Evolutionary conservation across 2,797 vertebrate species (phyloP).

Genomic region (Gadopsis bispinosus): DNA sequence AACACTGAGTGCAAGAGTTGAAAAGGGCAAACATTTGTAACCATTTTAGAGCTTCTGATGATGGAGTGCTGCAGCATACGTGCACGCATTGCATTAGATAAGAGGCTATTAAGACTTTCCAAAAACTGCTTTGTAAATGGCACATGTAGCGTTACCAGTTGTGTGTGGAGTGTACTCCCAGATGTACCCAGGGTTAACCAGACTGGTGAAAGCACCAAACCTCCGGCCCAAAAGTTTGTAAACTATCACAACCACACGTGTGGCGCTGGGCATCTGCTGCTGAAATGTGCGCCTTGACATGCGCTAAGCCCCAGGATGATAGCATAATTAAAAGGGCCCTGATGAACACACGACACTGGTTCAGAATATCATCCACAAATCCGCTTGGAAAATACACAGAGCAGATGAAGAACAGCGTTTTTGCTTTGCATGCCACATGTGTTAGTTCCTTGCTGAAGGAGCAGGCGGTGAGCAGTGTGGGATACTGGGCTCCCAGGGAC

Average conservation of each 20-base stretch:
- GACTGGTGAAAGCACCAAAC: slow-evolving; percentile 78
- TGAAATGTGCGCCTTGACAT: slow-evolving; percentile 50
- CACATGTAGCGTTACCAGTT: slow-evolving; percentile 30
- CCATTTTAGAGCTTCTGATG: slow-evolving; percentile 10
- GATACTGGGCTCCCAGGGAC: slow-evolving; percentile 69
- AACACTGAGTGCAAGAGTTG: slow-evolving; percentile 15
- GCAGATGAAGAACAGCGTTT: slow-evolving; percentile 24
- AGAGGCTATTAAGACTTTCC: neutral
- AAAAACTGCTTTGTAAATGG: slow-evolving; percentile 17
- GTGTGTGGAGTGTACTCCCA: slow-evolving; percentile 55
- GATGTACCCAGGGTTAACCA: slow-evolving; percentile 76
- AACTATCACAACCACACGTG: slow-evolving; percentile 80
- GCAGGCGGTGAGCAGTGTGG: slow-evolving; percentile 50
- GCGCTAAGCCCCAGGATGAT: slow-evolving; percentile 58
- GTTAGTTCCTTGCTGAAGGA: slow-evolving; percentile 52
- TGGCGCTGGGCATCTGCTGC: slow-evolving; percentile 55
- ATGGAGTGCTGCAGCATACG: neutral
- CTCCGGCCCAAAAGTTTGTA: slow-evolving; percentile 83
- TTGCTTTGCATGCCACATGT: slow-evolving; percentile 26
- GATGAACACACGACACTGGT: slow-evolving; percentile 55
- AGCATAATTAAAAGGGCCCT: slow-evolving; percentile 72
- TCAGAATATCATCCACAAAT: slow-evolving; percentile 61
- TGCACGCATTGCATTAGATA: slow-evolving; percentile 10
- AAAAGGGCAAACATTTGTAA: slow-evolving; percentile 46
- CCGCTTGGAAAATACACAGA: slow-evolving; percentile 56